A percentile compares a stretch with the other conserved stretches of the same genome.
phyloP scores from a whole-genome alignment of 1,140 invertebrate genomes.

The Ditylenchus dipsaci region DNA sequence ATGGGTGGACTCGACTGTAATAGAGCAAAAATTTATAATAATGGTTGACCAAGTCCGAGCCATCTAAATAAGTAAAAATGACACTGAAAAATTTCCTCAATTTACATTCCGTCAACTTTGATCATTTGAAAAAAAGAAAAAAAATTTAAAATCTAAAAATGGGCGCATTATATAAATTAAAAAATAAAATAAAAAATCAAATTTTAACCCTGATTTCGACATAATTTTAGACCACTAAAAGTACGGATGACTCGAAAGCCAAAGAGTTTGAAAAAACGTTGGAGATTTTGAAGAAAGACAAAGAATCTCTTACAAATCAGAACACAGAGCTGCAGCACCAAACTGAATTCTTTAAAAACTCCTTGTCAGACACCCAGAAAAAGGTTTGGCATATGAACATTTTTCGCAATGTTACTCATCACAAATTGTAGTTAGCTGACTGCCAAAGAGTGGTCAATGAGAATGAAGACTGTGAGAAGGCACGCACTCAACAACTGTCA shows the following conservation, averaged over 20 bases:
- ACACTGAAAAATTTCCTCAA: too few species aligned
- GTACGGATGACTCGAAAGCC: neutral
- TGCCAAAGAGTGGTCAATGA: slow-evolving; percentile 1
- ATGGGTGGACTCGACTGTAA: too few species aligned
- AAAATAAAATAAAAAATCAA: too few species aligned
- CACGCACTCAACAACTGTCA: slow-evolving; percentile 5
- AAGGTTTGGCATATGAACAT: neutral
- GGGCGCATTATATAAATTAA: too few species aligned
- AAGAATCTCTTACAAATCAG: slow-evolving; percentile 10
- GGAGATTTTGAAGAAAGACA: slow-evolving; percentile 3
- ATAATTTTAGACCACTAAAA: neutral
- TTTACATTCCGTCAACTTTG: too few species aligned
- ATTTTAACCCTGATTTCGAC: too few species aligned
- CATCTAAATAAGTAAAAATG: too few species aligned
- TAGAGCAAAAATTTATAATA: too few species aligned
- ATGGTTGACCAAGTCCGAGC: too few species aligned
- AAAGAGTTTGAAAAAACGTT: slow-evolving; percentile 1
- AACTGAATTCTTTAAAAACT: neutral
- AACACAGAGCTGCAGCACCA: neutral
- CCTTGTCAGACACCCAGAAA: neutral
- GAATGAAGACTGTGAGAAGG: slow-evolving; percentile 20
- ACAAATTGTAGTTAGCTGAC: slow-evolving; percentile 1
- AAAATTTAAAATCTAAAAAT: too few species aligned
- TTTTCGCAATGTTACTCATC: neutral
- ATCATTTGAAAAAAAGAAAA: too few species aligned